These are phyloP conservation scores for Siphlonurus alternatus DNA, from an alignment of 2,888 invertebrate species.

Conservation along the genomic window DNA sequence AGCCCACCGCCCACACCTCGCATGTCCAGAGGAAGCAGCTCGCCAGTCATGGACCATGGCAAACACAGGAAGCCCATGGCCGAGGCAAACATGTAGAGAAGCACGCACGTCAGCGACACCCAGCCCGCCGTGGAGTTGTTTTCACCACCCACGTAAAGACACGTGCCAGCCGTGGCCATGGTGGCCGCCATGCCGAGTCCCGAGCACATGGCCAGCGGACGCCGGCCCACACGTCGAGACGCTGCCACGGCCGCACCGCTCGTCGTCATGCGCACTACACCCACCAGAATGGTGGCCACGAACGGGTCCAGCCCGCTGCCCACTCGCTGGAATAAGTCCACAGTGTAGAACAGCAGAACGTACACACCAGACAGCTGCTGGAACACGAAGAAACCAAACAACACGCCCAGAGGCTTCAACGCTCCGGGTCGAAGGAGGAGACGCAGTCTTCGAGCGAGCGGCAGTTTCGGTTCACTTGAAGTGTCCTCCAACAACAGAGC, in stretches of 20 bases:
- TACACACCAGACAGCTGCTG: slow-evolving; percentile 55
- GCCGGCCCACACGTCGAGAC: not conserved
- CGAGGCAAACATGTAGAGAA: slow-evolving; percentile 40
- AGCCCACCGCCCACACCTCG: slow-evolving; percentile 49
- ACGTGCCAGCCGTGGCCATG: not conserved
- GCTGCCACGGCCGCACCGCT: not conserved
- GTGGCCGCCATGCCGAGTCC: not conserved
- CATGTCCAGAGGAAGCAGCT: slow-evolving; percentile 40
- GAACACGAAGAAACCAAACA: slow-evolving; percentile 45
- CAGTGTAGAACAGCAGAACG: slow-evolving; percentile 52
- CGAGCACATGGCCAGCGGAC: not conserved
- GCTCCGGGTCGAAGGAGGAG: slow-evolving; percentile 17
- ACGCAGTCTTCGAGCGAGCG: not conserved
- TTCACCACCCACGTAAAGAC: slow-evolving; percentile 13
- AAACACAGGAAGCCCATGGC: slow-evolving; percentile 45
- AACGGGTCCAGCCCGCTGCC: slow-evolving; percentile 45
- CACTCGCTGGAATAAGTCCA: slow-evolving; percentile 30
- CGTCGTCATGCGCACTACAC: not conserved
- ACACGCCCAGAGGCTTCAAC: slow-evolving; percentile 38
- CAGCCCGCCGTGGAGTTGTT: slow-evolving; percentile 23
- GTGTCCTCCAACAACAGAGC: not conserved
- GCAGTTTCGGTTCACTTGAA: not conserved
- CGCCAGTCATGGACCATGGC: slow-evolving; percentile 60
- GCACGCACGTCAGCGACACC: slow-evolving; percentile 33
- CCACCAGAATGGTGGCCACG: slow-evolving; percentile 24